phyloP scores from a whole-genome alignment of 2,113 vertebrate genomes.

The Mesoclemmys tuberculata region DNA sequence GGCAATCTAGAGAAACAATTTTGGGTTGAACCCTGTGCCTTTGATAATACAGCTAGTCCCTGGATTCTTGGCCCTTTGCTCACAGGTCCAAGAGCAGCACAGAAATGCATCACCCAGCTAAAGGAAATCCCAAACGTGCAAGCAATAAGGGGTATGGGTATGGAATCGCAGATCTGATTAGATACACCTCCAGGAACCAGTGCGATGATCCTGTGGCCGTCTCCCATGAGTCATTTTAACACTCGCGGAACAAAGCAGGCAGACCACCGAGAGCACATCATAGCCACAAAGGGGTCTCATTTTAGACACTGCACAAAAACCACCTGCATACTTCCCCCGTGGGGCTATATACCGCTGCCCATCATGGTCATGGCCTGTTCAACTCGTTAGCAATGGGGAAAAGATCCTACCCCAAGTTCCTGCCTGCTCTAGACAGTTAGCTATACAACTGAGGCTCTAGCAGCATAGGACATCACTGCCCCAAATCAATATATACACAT shows the following conservation, averaged over 20 bases:
- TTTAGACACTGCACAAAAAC: neutral
- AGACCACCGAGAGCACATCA: neutral
- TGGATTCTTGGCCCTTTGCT: neutral
- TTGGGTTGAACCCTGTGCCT: neutral
- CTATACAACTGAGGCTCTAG: too few relatives aligned
- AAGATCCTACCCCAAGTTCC: too few relatives aligned
- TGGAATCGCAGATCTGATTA: neutral
- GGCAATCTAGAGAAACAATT: neutral
- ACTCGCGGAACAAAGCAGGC: neutral
- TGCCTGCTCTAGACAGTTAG: too few relatives aligned
- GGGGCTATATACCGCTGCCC: too few relatives aligned
- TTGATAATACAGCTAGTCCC: neutral
- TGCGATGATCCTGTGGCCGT: neutral
- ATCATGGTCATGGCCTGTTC: too few relatives aligned
- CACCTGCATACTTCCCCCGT: too few relatives aligned
- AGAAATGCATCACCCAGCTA: neutral
- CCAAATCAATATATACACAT: too few relatives aligned
- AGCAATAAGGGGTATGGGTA: neutral
- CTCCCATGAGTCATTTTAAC: too few relatives aligned
- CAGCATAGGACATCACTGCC: too few relatives aligned
- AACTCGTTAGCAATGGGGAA: too few relatives aligned
- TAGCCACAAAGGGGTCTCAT: neutral
- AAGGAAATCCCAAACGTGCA: neutral
- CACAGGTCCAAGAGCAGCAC: neutral
- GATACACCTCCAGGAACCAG: neutral